phyloP scores from a whole-genome alignment of 2,113 vertebrate species.

The Ageneiosus marmoratus region DNA sequence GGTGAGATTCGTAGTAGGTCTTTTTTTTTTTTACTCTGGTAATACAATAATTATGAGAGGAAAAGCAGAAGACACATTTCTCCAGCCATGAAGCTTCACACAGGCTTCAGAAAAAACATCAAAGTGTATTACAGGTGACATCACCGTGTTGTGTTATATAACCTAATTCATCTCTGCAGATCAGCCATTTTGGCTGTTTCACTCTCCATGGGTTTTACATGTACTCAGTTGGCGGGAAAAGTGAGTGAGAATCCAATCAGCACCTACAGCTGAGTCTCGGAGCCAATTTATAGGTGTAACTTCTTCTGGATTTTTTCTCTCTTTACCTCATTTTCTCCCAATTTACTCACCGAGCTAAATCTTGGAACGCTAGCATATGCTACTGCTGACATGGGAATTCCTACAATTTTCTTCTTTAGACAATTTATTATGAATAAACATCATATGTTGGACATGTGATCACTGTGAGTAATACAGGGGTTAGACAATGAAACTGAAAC shows the following conservation, averaged over 20 bases:
- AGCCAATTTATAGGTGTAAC: not conserved
- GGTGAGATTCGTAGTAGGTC: slow-evolving; percentile 26
- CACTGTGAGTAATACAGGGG: no score
- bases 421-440: no score
- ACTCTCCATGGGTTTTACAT: not conserved
- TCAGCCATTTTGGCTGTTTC: not conserved
- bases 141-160: slow-evolving; percentile 8
- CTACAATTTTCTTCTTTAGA: no score
- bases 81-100: slow-evolving; percentile 12
- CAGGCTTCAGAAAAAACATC: not conserved
- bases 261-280: not conserved
- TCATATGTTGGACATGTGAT: no score
- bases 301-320: not conserved
- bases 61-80: slow-evolving; percentile 23
- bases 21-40: no score
- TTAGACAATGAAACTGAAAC: no score
- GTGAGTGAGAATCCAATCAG: not conserved
- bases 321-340: not conserved
- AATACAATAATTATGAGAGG: not conserved
- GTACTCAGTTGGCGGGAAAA: not conserved
- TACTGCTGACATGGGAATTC: no score
- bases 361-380: no score
- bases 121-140: slow-evolving; percentile 12
- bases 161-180: not conserved
- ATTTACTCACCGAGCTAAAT: no score